Percentiles rank a stretch among this genome's conserved stretches.
Conservation (phyloP, 2,113 vertebrate genomes). For the Zeus faber region DNA sequence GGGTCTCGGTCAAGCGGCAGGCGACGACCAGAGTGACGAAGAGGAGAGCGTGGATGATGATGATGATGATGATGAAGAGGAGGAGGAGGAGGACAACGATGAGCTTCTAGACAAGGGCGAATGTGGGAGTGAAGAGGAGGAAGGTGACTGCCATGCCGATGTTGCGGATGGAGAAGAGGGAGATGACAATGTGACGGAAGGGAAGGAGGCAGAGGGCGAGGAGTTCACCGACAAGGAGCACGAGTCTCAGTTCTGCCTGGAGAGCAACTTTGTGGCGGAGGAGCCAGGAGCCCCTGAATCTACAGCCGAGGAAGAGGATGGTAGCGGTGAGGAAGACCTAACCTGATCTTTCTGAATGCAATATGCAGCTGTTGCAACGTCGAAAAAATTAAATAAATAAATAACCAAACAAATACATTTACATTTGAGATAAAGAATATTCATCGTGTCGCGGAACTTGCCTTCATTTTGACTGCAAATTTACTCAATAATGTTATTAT, state of each 20-base stretch:
- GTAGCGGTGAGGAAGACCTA: conserved; percentile 49
- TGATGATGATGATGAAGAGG: conserved; percentile 49
- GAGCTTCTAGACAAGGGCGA: no score
- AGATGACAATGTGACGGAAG: no score
- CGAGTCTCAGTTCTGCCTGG: conserved; percentile 89
- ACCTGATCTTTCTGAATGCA: no score
- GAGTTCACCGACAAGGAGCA: conserved; percentile 86
- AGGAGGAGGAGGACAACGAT: conserved; percentile 49
- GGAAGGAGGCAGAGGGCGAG: conserved; percentile 28
- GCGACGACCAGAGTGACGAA: conserved; percentile 68
- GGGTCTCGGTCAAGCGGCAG: conserved; percentile 72
- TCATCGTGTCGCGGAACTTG: no score
- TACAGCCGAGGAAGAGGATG: conserved; percentile 3
- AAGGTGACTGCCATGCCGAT: conserved; percentile 52
- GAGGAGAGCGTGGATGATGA: conserved; percentile 63
- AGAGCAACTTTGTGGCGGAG: conserved; percentile 84
- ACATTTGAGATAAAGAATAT: no score
- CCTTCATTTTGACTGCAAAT: no score
- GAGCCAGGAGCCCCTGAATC: conserved; percentile 32
- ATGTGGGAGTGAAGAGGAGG: conserved; percentile 61
- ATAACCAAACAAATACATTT: no score
- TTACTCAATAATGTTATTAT: no score
- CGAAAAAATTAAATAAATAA: no score
- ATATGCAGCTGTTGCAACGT: no score
- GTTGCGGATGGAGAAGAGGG: conserved; percentile 4